A percentile compares a stretch with the other conserved stretches of the same genome.
These are phyloP conservation scores for Platygyra sinensis DNA, from an alignment of 64 coral and sea anemone genomes.

Conservation along the genomic window DNA sequence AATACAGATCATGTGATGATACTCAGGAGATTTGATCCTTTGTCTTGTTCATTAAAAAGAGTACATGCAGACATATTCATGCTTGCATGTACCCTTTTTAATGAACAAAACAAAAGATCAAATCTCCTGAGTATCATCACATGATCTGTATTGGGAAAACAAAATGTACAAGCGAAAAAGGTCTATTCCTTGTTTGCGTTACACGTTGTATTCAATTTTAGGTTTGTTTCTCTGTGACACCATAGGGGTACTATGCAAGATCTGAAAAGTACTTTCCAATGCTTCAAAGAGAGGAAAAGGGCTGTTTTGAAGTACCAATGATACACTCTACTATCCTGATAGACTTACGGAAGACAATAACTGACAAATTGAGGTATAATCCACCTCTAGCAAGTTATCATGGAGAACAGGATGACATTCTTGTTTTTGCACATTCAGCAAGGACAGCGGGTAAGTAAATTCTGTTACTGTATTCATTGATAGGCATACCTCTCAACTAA, in stretches of 20 bases:
- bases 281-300: conserved; percentile 69
- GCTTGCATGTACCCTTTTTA: no score
- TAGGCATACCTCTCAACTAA: no score
- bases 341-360: conserved; percentile 68
- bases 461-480: no score
- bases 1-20: no score
- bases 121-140: no score
- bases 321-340: conserved; percentile 87
- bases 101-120: no score
- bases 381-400: conserved; percentile 67
- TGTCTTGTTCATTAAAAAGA: no score
- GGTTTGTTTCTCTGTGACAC: neutral
- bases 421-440: conserved; percentile 95
- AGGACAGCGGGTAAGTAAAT: conserved; percentile 68
- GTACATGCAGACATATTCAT: no score
- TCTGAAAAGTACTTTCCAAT: conserved; percentile 94
- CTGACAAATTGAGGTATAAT: conserved; percentile 72
- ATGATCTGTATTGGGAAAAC: no score
- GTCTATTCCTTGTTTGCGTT: no score
- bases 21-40: no score
- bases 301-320: conserved; percentile 94
- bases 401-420: conserved; percentile 88
- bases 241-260: conserved; percentile 93
- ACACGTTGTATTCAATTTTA: conserved; percentile 4
- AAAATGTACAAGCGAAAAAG: no score